Percentiles rank a stretch among this genome's conserved stretches.
Conservation (phyloP, 2,113 vertebrate species). For the Zosterops japonicus region DNA sequence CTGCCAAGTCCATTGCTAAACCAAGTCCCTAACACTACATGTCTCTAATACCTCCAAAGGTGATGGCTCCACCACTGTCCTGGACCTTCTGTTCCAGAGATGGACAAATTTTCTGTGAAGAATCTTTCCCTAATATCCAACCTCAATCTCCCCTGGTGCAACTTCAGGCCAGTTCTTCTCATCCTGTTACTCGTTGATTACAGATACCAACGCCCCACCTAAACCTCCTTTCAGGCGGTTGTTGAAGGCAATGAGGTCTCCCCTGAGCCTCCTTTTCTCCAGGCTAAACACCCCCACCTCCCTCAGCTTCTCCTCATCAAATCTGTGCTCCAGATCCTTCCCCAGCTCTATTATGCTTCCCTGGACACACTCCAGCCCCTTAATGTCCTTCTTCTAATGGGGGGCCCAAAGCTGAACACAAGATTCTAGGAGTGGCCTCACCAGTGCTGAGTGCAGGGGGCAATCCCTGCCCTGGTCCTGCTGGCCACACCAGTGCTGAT, state of each 20-base stretch:
- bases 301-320: background rate
- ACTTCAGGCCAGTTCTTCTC: background rate
- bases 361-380: accelerated
- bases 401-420: accelerated
- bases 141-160: background rate
- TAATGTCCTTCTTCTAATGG: background rate
- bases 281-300: background rate
- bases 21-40: background rate
- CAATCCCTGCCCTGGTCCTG: accelerated
- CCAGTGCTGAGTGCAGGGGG: accelerated
- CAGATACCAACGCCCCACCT: accelerated
- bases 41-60: background rate
- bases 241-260: background rate
- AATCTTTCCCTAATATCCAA: background rate
- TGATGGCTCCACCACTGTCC: background rate
- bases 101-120: background rate
- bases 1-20: accelerated
- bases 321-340: background rate
- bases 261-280: background rate
- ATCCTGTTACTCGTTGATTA: accelerated
- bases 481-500: background rate
- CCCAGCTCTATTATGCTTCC: background rate
- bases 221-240: background rate
- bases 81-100: background rate
- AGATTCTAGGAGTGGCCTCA: accelerated